Evolutionary conservation across 1,140 invertebrate genomes (phyloP).

Genomic region (Andrena cerasifolii): DNA sequence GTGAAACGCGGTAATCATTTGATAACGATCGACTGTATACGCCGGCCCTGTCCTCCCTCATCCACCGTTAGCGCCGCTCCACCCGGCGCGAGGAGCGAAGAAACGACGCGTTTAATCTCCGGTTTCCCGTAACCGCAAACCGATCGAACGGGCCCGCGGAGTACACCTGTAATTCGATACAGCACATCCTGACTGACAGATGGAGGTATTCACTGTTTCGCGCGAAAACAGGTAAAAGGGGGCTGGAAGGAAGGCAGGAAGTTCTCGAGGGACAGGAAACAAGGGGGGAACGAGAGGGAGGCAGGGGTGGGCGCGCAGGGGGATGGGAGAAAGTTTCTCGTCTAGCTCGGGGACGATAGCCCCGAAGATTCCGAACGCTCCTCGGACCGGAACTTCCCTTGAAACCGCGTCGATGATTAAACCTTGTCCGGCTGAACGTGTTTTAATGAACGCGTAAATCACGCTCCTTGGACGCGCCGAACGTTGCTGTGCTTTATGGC

Average conservation of each 20-base stretch:
- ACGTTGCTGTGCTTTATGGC: slow-evolving; percentile 18
- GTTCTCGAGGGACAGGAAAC: slow-evolving; percentile 28
- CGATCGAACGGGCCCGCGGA: slow-evolving; percentile 26
- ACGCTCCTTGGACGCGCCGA: not conserved
- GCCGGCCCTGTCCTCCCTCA: not conserved
- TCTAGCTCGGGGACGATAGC: slow-evolving; percentile 16
- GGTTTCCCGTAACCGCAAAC: slow-evolving; percentile 39
- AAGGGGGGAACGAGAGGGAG: not conserved
- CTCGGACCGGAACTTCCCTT: slow-evolving; percentile 9
- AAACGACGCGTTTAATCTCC: slow-evolving; percentile 45
- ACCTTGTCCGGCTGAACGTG: not conserved
- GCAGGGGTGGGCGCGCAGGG: too few relatives aligned
- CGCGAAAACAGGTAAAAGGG: slow-evolving; percentile 15
- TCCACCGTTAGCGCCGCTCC: not conserved
- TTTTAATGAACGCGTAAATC: slow-evolving; percentile 17
- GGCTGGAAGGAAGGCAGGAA: slow-evolving; percentile 15
- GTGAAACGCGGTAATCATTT: slow-evolving; percentile 17
- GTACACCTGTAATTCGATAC: slow-evolving; percentile 39
- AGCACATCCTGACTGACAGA: slow-evolving; percentile 29
- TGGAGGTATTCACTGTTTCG: slow-evolving; percentile 24
- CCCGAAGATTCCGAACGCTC: slow-evolving; percentile 1
- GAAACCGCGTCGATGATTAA: slow-evolving; percentile 24
- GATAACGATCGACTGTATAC: slow-evolving; percentile 26
- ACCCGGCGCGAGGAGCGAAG: not conserved
- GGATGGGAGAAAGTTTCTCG: slow-evolving; percentile 31